Evolutionary conservation across 2,888 invertebrate genomes (phyloP).

Genomic region (Polyommatus iphigenia): DNA sequence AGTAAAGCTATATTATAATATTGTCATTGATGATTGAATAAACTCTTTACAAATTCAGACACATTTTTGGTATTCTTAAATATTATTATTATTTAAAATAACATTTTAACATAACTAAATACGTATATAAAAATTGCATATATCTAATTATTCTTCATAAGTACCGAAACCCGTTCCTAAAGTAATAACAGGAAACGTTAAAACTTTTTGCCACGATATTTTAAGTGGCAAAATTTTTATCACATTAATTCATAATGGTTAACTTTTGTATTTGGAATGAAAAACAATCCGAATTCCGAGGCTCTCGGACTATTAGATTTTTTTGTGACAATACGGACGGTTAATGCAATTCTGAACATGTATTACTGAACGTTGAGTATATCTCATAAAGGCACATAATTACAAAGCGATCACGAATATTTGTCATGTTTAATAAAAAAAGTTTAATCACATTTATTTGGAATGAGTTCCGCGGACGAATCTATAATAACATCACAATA

Average conservation of each 20-base stretch:
- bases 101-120: background rate
- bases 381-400: constrained; percentile 25
- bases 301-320: background rate
- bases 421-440: constrained; percentile 20
- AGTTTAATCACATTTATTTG: constrained; percentile 21
- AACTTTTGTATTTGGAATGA: background rate
- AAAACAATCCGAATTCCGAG: background rate
- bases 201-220: background rate
- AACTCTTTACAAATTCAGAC: constrained; percentile 21
- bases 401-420: constrained; percentile 22
- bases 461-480: constrained; percentile 29
- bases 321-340: constrained; percentile 25
- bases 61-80: constrained; percentile 25
- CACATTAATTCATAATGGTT: background rate
- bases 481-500: constrained; percentile 33
- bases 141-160: constrained; percentile 6
- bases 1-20: constrained; percentile 8
- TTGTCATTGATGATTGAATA: background rate
- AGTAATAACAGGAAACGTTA: background rate
- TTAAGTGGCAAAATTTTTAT: background rate
- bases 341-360: background rate
- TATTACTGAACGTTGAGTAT: background rate
- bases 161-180: constrained; percentile 24
- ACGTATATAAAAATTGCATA: constrained; percentile 1
- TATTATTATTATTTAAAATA: constrained; percentile 6